These are phyloP conservation scores for Drosophila bifasciata DNA, from an alignment of 1,140 invertebrate species.

Conservation along the genomic window DNA sequence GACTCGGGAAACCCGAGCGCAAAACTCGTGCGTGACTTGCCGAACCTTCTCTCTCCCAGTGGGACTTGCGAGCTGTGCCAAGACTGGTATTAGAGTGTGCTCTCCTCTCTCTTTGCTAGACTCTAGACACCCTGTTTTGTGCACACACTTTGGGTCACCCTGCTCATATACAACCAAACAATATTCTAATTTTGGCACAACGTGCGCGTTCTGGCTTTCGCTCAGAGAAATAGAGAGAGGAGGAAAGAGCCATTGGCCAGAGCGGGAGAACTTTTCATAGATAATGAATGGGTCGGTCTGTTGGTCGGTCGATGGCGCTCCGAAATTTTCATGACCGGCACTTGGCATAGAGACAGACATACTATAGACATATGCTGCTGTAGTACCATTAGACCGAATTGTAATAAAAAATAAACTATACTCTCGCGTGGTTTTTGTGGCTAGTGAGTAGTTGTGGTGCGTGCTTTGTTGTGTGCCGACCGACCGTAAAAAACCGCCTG, in stretches of 20 bases:
- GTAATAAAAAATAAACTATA: conserved; percentile 10
- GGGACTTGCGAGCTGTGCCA: too few species aligned
- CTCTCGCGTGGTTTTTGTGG: conserved; percentile 60
- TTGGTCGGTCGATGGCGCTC: conserved; percentile 38
- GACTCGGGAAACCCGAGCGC: too few species aligned
- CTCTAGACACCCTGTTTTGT: conserved; percentile 51
- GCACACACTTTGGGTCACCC: conserved; percentile 36
- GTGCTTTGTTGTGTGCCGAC: conserved; percentile 71
- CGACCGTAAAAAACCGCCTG: conserved; percentile 31
- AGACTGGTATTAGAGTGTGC: too few species aligned
- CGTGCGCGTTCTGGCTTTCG: conserved; percentile 42
- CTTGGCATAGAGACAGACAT: conserved; percentile 59
- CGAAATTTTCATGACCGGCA: conserved; percentile 74
- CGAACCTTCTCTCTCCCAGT: too few species aligned
- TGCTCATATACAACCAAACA: conserved; percentile 38
- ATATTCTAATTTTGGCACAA: conserved; percentile 68
- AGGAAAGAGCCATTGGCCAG: conserved; percentile 11
- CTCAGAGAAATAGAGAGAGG: conserved; percentile 13
- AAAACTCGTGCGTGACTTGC: too few species aligned
- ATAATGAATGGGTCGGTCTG: conserved; percentile 37
- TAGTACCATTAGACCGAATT: conserved; percentile 9
- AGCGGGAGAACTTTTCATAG: conserved; percentile 33
- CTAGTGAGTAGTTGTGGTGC: conserved; percentile 74
- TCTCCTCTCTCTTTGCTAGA: not conserved
- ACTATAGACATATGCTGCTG: conserved; percentile 12